A percentile compares a stretch with the other conserved stretches of the same genome.
These are phyloP conservation scores for Melinaea marsaeus DNA, from an alignment of 2,888 invertebrate species.

Conservation along the genomic window DNA sequence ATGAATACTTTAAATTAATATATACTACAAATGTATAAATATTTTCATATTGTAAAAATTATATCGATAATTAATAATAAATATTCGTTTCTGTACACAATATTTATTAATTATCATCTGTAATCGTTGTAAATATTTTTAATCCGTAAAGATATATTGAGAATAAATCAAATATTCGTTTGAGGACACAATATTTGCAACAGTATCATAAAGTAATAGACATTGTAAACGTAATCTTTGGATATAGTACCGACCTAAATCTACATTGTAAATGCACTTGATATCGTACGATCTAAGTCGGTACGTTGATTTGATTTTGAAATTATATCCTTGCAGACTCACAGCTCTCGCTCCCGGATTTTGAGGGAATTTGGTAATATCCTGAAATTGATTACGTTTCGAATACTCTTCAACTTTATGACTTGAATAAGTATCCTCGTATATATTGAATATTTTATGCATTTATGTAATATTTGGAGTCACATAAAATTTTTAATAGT, in stretches of 20 bases:
- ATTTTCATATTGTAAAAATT: no score
- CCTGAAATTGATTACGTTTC: slow-evolving; percentile 36
- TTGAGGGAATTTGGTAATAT: slow-evolving; percentile 44
- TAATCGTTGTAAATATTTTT: no score
- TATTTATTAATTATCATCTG: no score
- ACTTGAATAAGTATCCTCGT: slow-evolving; percentile 7
- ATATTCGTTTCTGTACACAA: no score
- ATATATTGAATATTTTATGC: slow-evolving; percentile 5
- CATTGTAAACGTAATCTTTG: neutral
- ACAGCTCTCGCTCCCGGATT: slow-evolving; percentile 36
- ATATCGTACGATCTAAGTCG: slow-evolving; percentile 36
- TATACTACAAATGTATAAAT: no score
- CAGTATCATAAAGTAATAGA: neutral
- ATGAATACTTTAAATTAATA: no score
- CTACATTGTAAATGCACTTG: slow-evolving; percentile 32
- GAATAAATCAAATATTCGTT: no score
- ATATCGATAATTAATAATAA: no score
- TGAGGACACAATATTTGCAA: no score
- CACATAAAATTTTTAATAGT: no score
- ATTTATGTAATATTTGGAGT: no score
- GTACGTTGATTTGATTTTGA: slow-evolving; percentile 47
- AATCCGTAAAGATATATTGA: no score
- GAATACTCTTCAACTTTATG: slow-evolving; percentile 18
- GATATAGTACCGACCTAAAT: neutral
- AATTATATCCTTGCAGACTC: slow-evolving; percentile 49